Percentiles rank a stretch among this genome's conserved stretches.
These are phyloP conservation scores for Cossypha heuglini DNA, from an alignment of 2,797 vertebrate species.

Conservation along the genomic window DNA sequence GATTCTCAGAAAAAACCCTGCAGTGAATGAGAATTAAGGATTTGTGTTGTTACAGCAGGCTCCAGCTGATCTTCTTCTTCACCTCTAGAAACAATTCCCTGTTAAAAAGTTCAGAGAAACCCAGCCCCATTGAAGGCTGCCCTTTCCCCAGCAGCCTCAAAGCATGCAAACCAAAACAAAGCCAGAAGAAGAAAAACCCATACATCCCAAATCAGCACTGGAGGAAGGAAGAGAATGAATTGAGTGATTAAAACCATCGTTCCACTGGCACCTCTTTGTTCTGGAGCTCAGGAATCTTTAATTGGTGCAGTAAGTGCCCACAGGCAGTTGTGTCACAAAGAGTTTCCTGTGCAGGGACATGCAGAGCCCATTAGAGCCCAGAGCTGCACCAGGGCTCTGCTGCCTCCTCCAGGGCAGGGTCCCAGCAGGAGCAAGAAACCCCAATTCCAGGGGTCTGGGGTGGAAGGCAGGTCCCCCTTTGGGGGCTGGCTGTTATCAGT, in stretches of 20 bases:
- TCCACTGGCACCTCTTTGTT: constrained; percentile 60
- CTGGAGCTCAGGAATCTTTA: constrained; percentile 51
- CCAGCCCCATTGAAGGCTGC: neutral
- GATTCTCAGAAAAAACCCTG: neutral
- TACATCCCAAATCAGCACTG: constrained; percentile 24
- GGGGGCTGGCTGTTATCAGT: neutral
- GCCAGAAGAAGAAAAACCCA: neutral
- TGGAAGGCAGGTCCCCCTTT: neutral
- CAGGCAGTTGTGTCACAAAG: constrained; percentile 60
- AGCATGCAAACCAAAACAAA: neutral
- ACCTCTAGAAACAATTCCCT: neutral
- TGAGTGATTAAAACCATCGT: constrained; percentile 42
- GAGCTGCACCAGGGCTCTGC: constrained; percentile 23
- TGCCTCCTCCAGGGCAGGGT: neutral
- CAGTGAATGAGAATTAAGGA: neutral
- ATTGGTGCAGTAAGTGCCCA: constrained; percentile 59
- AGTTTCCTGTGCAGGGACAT: constrained; percentile 50
- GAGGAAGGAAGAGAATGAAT: constrained; percentile 60
- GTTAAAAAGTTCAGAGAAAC: neutral
- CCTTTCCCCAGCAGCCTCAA: neutral
- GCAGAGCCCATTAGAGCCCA: constrained; percentile 33
- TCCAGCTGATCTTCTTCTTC: neutral
- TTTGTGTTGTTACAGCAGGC: neutral
- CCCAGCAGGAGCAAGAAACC: neutral
- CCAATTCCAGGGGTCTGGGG: fast-evolving